These are phyloP conservation scores for Varanus salvator DNA, from an alignment of 2,113 vertebrate species.

Conservation along the genomic window DNA sequence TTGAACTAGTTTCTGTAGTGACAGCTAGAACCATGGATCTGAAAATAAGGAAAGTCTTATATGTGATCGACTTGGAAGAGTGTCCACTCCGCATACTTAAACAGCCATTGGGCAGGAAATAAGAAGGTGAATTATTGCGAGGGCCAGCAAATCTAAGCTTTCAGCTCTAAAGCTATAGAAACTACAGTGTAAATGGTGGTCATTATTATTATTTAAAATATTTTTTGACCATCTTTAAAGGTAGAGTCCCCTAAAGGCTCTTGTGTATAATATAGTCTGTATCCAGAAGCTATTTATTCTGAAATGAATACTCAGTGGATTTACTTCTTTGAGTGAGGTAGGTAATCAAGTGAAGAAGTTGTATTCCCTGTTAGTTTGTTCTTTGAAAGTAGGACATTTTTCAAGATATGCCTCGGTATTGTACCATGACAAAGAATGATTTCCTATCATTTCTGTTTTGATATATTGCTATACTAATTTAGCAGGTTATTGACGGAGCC, in stretches of 20 bases:
- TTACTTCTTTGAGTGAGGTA: not conserved
- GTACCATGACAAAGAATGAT: not conserved
- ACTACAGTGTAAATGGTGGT: too few relatives aligned
- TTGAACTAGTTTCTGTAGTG: not conserved
- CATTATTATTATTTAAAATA: too few relatives aligned
- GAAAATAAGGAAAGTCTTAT: not conserved
- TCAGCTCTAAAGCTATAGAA: not conserved
- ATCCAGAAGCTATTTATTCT: not conserved
- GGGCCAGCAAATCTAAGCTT: not conserved
- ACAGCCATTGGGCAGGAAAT: not conserved
- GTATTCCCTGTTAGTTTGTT: not conserved
- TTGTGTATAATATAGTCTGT: not conserved
- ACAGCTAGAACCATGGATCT: not conserved
- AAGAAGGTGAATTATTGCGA: not conserved
- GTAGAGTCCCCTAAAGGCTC: too few relatives aligned
- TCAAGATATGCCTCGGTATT: not conserved
- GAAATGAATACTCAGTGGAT: not conserved
- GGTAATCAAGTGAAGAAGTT: not conserved
- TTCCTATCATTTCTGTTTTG: not conserved
- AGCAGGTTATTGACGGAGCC: not conserved
- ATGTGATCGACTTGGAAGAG: not conserved
- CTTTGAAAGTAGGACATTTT: not conserved
- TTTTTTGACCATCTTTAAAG: too few relatives aligned
- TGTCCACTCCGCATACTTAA: not conserved
- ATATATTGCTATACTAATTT: not conserved